Evolutionary conservation across 2,888 invertebrate species (phyloP), one percentile per base, ranked within the genome.

Genomic region (Ennomos quercinarius): DNA sequence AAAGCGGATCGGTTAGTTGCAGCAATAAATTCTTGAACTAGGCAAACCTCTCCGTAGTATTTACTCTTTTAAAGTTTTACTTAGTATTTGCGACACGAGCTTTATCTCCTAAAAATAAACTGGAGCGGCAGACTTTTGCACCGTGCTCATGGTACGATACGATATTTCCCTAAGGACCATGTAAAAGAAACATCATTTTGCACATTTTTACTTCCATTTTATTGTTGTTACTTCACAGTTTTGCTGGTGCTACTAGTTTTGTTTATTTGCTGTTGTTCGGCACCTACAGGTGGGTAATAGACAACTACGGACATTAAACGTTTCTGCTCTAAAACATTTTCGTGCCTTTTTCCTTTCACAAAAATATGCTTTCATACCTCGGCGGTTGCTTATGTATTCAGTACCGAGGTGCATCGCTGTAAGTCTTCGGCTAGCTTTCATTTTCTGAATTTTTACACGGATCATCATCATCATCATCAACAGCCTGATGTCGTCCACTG

Each of bases 1-100:
- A 73, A 73, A 72, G 70, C 66, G 70, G 71, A 75, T 78, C 73
- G 72, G 72, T 71, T 73, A 63, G 70, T 67, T 69, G 70, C 67
- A 63, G 68, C 72, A 69, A 74, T 77, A 76, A 76, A 79, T 77
- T 74, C 67, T 68, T 65, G 63, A 66, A 63, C 67, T 64, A 64
- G 66, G 72, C 68, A 66, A 77, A 73, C 71, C 67, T 71, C 67
- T 56, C 69, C 68, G 68, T 74, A 75, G 71, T 72, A 68, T 74
- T 68, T 71, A 71, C 70, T 72, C 63, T 70, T 70, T 71, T 75
- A 77, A 77, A 77, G 74, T 77, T 73, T 66, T 78, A 73, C 61
- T 77, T 72, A 66, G 68, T 73, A 71, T 74, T 75, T 71, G 70
- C 64, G 64, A 71, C 56, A 65, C 62, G 68, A 64, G 71, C 62